Base-by-base conservation (phyloP, 2,888 invertebrate genomes). In the Polyploca ridens region DNA sequence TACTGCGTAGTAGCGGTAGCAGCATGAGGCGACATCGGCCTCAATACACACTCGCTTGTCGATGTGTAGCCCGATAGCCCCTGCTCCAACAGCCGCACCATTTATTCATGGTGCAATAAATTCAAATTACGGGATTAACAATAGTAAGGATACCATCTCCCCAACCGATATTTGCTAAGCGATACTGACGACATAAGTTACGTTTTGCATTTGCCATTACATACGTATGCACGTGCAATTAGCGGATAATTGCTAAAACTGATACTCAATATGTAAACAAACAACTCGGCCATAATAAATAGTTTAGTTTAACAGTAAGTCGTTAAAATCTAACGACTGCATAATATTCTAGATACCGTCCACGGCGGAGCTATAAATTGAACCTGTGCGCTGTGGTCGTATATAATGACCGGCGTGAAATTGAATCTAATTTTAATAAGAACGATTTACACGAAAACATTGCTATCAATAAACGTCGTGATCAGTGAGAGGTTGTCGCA, bases 101-200 rank as follows among this genome's bases (percentile, higher is more conserved):
- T 93, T 93, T 93, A 92, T 92, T 90, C 92, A 90, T 87, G 88
- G 84, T 84, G 93, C 92, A 93, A 94, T 94, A 94, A 94, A 94
- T 94, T 94, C 94, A 94, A 94, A 94, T 94, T 94, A 94, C 93
- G 82, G 93, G 91, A 94, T 94, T 93, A 93, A 94, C 93, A 93
- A 93, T 93, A 93, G 89, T 87, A 84, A 73, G 91, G 94, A 94
- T 94, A 92, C 81, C 86, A 93, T 93, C 93, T 87, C 76, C 41
- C 74, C 78, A 76, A 79, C 75, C 84, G 88, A 89, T 89, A 87
- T 84, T 84, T 80, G 79, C 82, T 73, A 71, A 73, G 75, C 79
- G 84, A 85, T 88, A 87, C 76, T 79, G 75, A 76, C 79, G 73
- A 82, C 81, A 76, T 79, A 83, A 79, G 74, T 80, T 78, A 79